Conservation (phyloP, 1,140 invertebrate species). For the Hesperophylax magnus region DNA sequence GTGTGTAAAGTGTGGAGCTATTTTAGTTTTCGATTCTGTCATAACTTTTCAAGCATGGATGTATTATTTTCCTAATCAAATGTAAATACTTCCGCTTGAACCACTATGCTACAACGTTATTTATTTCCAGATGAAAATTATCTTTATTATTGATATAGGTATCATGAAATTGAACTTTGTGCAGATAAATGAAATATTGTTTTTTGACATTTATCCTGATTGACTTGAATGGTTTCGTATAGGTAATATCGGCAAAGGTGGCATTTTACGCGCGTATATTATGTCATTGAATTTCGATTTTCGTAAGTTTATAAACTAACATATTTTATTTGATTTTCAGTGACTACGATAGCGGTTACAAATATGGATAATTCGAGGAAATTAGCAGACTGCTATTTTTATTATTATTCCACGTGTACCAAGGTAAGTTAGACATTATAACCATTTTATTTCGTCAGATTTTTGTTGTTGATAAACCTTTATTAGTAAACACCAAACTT, state of each 20-base stretch:
- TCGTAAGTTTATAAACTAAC: not conserved
- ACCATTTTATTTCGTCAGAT: not conserved
- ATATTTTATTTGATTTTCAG: constrained; percentile 13
- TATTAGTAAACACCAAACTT: not conserved
- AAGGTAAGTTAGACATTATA: constrained; percentile 73
- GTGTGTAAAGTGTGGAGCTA: constrained; percentile 3
- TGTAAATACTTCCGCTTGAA: constrained; percentile 9
- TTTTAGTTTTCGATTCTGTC: constrained; percentile 35
- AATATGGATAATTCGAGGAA: constrained; percentile 74
- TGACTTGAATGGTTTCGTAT: constrained; percentile 15
- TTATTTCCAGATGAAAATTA: not conserved
- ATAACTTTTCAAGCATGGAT: constrained; percentile 37
- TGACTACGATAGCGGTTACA: constrained; percentile 9
- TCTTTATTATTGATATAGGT: not conserved
- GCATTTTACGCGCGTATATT: constrained; percentile 26
- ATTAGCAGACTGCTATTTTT: constrained; percentile 88
- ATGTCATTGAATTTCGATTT: constrained; percentile 10
- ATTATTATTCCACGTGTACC: constrained; percentile 86
- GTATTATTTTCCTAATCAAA: constrained; percentile 20
- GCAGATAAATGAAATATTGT: not conserved
- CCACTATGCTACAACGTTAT: not conserved
- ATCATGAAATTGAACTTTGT: not conserved
- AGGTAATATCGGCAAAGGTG: constrained; percentile 1
- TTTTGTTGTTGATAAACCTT: not conserved
- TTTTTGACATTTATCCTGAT: constrained; percentile 9